These are phyloP conservation scores for Sarcoramphus papa DNA, from an alignment of 2,797 vertebrate genomes.

Conservation along the genomic window DNA sequence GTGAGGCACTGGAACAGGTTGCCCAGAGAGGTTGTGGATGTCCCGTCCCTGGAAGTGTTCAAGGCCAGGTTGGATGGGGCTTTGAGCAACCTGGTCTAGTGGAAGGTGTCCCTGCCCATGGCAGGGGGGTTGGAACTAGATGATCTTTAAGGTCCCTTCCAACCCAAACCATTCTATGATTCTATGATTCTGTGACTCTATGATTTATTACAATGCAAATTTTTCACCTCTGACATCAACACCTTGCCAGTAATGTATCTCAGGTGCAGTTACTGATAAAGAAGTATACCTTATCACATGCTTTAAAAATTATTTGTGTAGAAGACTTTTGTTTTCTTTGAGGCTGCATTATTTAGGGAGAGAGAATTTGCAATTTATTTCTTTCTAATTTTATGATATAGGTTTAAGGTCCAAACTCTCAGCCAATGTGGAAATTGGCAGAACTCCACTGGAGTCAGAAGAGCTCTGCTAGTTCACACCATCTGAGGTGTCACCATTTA, in stretches of 20 bases:
- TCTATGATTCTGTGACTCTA: too few relatives aligned
- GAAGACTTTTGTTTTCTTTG: slow-evolving; percentile 36
- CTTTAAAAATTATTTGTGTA: slow-evolving; percentile 21
- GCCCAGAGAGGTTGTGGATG: too few relatives aligned
- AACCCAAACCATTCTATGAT: too few relatives aligned
- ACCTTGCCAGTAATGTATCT: not conserved
- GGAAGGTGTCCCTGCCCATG: too few relatives aligned
- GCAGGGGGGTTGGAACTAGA: too few relatives aligned
- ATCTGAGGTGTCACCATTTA: slow-evolving; percentile 26
- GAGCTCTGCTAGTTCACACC: not conserved
- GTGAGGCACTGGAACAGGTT: too few relatives aligned
- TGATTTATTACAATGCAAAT: not conserved
- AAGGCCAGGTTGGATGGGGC: too few relatives aligned
- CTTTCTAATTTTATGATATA: slow-evolving; percentile 27
- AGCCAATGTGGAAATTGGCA: slow-evolving; percentile 8
- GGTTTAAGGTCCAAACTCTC: not conserved
- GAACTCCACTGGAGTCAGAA: not conserved
- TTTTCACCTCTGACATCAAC: not conserved
- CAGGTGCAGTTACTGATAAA: slow-evolving; percentile 9
- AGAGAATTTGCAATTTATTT: slow-evolving; percentile 45
- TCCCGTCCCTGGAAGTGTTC: too few relatives aligned
- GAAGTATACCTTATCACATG: not conserved
- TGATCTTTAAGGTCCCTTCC: too few relatives aligned
- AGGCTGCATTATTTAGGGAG: not conserved
- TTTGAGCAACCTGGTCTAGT: too few relatives aligned